A percentile compares a stretch with the other conserved stretches of the same genome.
Conservation (phyloP, 2,888 invertebrate species). For the Aphodius granarius region DNA sequence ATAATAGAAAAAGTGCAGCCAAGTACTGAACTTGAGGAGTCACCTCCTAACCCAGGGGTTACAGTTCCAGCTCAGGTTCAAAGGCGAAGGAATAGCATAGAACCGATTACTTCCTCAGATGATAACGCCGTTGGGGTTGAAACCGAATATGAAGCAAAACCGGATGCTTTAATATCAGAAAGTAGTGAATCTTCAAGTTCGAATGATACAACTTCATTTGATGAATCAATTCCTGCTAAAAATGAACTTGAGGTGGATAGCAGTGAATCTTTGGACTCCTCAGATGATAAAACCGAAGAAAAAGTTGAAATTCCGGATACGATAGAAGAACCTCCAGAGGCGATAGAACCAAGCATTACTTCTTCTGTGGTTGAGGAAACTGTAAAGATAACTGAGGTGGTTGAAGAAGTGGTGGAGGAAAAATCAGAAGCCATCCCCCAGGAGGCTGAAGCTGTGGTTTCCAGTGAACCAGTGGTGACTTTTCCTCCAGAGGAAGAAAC, state of each 20-base stretch:
- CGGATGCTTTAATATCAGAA: conserved; percentile 26
- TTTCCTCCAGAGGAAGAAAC: conserved; percentile 7
- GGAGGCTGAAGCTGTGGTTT: conserved; percentile 6
- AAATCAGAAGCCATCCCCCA: not conserved
- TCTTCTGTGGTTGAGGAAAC: conserved; percentile 1
- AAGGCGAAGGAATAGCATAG: conserved; percentile 43
- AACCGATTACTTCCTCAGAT: conserved; percentile 41
- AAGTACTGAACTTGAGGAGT: conserved; percentile 27
- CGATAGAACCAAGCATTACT: not conserved
- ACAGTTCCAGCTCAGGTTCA: conserved; percentile 43
- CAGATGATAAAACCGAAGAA: conserved; percentile 35
- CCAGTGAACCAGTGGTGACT: conserved; percentile 5
- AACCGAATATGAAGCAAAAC: conserved; percentile 40
- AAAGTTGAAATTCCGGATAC: conserved; percentile 32
- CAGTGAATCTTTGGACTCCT: conserved; percentile 32
- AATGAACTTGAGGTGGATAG: conserved; percentile 53
- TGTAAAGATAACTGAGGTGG: conserved; percentile 8
- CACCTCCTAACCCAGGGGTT: conserved; percentile 33
- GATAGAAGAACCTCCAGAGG: not conserved
- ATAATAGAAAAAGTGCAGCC: conserved; percentile 38
- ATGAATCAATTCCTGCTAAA: conserved; percentile 32
- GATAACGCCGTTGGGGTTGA: conserved; percentile 55
- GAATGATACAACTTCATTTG: conserved; percentile 52
- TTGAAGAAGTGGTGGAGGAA: conserved; percentile 8
- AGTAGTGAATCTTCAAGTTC: conserved; percentile 46